Percentiles rank a stretch among this genome's conserved stretches.
phyloP scores from a whole-genome alignment of 2,797 vertebrate genomes.

The Hydrophis major region DNA sequence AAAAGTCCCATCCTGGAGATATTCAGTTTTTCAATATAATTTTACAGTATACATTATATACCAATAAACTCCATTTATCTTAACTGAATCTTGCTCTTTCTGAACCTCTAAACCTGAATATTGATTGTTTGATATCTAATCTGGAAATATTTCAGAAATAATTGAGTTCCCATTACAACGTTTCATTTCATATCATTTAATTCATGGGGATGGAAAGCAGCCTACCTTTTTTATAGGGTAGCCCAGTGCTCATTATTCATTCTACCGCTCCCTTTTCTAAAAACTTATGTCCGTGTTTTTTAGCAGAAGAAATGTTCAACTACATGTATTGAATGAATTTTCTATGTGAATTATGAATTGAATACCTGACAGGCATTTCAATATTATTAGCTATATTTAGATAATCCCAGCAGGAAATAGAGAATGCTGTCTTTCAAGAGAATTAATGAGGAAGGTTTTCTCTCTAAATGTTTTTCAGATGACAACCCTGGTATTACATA shows the following conservation, averaged over 20 bases:
- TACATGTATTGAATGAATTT: conserved; percentile 38
- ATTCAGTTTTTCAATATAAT: not conserved
- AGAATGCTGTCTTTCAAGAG: conserved; percentile 31
- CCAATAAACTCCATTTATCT: not conserved
- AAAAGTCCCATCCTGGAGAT: not conserved
- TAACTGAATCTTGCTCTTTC: not conserved
- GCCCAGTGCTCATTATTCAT: not conserved
- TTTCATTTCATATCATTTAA: not conserved
- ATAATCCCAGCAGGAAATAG: conserved; percentile 46
- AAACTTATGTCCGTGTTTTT: not conserved
- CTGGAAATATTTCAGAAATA: not conserved
- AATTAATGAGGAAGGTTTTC: conserved; percentile 33
- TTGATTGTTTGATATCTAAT: not conserved
- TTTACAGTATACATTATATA: not conserved
- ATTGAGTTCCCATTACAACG: not conserved
- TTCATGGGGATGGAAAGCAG: conserved; percentile 15
- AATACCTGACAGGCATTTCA: conserved; percentile 42
- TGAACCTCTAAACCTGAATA: not conserved
- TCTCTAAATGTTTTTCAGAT: conserved; percentile 23
- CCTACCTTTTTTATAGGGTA: not conserved
- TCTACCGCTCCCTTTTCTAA: not conserved
- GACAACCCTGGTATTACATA: not conserved
- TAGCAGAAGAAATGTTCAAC: conserved; percentile 37
- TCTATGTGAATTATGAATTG: conserved; percentile 42
- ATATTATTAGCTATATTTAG: conserved; percentile 49